Percentiles rank a stretch among this genome's conserved stretches.
These are phyloP conservation scores for Ennomos erosarius DNA, from an alignment of 2,888 invertebrate species.

Conservation along the genomic window DNA sequence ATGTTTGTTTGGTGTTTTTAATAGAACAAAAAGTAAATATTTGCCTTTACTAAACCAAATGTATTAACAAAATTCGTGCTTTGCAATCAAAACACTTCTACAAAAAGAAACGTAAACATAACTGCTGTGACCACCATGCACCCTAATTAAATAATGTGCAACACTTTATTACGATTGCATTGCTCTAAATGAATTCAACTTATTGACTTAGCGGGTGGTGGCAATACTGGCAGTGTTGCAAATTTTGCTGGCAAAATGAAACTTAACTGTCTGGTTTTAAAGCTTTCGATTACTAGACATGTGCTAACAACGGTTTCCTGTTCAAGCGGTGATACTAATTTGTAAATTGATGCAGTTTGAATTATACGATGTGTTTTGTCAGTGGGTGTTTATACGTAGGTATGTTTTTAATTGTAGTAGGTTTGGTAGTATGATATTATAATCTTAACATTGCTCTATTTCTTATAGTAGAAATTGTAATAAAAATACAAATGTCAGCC, in stretches of 20 bases:
- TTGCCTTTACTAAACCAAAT: too few relatives aligned
- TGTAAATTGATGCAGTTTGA: constrained; percentile 55
- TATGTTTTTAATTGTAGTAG: too few relatives aligned
- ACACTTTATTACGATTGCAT: constrained; percentile 68
- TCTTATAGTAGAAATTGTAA: too few relatives aligned
- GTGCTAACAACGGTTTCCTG: constrained; percentile 33
- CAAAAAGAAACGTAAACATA: constrained; percentile 23
- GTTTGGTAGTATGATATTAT: too few relatives aligned
- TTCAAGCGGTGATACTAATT: constrained; percentile 59
- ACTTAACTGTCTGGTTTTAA: constrained; percentile 44
- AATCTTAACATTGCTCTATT: too few relatives aligned
- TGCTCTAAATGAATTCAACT: constrained; percentile 63
- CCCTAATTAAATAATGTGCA: constrained; percentile 73
- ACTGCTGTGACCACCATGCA: constrained; percentile 25
- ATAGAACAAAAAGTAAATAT: too few relatives aligned
- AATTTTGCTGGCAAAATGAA: constrained; percentile 46
- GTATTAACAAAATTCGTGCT: background rate
- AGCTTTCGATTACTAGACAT: constrained; percentile 1
- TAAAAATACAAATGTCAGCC: too few relatives aligned
- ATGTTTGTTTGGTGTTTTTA: too few relatives aligned
- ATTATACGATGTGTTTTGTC: constrained; percentile 15
- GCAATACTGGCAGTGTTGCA: too few relatives aligned
- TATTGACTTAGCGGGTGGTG: constrained; percentile 77
- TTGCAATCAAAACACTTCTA: background rate
- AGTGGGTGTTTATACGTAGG: background rate